Evolutionary conservation across 1,140 invertebrate species (phyloP).

Genomic region (Radopholus similis): DNA sequence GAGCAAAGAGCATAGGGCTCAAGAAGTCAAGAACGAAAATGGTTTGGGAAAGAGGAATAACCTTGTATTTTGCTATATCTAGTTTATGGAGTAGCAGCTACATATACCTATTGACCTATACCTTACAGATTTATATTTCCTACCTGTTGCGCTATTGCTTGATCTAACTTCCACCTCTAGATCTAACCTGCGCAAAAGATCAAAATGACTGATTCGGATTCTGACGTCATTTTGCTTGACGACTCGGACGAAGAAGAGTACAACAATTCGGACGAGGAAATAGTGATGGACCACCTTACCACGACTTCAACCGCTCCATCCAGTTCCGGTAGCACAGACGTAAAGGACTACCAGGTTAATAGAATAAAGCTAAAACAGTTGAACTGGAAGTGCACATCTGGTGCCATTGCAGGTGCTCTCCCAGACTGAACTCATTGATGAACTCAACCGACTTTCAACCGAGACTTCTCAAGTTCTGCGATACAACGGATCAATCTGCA

Average conservation of each 20-base stretch:
- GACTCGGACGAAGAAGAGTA: neutral
- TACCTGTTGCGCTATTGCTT: no score
- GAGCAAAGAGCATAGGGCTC: no score
- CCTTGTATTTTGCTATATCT: no score
- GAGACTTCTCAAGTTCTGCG: conserved; percentile 38
- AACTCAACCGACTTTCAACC: conserved; percentile 29
- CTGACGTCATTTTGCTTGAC: neutral
- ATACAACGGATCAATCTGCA: conserved; percentile 30
- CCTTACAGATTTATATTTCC: no score
- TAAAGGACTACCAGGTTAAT: neutral
- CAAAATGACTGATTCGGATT: no score
- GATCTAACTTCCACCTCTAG: no score
- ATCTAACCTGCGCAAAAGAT: no score
- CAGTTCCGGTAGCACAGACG: neutral
- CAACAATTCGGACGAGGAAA: neutral
- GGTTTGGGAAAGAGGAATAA: no score
- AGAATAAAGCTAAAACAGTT: neutral
- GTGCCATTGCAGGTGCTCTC: conserved; percentile 33
- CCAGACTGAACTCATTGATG: conserved; percentile 24
- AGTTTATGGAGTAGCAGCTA: no score
- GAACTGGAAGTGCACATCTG: no score
- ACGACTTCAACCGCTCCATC: neutral
- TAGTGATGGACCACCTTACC: neutral
- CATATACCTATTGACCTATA: no score
- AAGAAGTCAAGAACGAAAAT: no score